Evolutionary conservation across 1,140 invertebrate species (phyloP).

Genomic region (Metaphire vulgaris): DNA sequence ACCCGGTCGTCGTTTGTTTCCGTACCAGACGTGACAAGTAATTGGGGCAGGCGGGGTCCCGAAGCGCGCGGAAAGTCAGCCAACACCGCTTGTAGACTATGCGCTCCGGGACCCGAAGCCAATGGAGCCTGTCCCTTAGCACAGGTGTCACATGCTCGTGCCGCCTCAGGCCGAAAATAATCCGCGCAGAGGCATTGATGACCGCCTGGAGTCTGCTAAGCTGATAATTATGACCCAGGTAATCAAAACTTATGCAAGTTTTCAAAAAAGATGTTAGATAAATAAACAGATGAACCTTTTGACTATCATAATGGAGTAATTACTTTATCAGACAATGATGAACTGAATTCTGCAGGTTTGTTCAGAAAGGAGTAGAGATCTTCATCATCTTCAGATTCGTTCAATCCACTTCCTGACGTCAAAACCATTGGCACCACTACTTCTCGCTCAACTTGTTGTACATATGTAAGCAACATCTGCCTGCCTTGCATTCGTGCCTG

Average conservation of each 20-base stretch:
- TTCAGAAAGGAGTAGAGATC: not conserved
- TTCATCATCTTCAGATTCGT: not conserved
- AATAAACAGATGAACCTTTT: not conserved
- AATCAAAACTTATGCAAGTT: not conserved
- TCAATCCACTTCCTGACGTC: not conserved
- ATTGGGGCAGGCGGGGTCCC: too few species aligned
- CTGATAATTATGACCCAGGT: not conserved
- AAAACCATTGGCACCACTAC: not conserved
- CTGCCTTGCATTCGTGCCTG: not conserved
- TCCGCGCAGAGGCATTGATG: too few species aligned
- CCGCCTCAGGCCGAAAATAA: too few species aligned
- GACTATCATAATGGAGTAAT: not conserved
- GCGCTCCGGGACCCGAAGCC: too few species aligned
- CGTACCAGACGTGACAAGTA: too few species aligned
- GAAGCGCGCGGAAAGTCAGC: too few species aligned
- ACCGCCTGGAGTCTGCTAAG: too few species aligned
- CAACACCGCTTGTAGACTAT: too few species aligned
- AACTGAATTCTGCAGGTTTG: not conserved
- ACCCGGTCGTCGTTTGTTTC: too few species aligned
- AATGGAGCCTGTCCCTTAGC: too few species aligned
- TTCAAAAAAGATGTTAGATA: not conserved
- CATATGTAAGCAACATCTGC: slow-evolving; percentile 1
- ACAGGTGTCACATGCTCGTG: too few species aligned
- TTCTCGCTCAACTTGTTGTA: not conserved
- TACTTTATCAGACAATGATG: not conserved